A percentile compares a stretch with the other conserved stretches of the same genome.
These are phyloP conservation scores for Hypomecis atomaria DNA, from an alignment of 2,888 invertebrate species.

Conservation along the genomic window DNA sequence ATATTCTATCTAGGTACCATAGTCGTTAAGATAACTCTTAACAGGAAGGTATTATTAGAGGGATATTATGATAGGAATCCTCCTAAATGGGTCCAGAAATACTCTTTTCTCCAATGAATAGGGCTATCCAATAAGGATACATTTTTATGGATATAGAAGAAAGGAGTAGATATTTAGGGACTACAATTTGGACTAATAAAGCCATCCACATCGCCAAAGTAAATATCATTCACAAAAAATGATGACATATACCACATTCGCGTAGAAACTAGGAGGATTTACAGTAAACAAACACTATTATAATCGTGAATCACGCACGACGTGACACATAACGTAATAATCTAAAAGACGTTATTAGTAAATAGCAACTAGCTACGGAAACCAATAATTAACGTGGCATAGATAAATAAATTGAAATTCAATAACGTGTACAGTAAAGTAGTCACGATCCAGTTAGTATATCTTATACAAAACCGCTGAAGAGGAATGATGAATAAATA, in stretches of 20 bases:
- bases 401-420: constrained; percentile 6
- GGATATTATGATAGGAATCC: no score
- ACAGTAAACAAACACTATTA: background rate
- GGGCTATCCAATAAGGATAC: no score
- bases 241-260: background rate
- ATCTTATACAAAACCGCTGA: background rate
- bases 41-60: no score
- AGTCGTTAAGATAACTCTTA: no score
- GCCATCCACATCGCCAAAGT: background rate
- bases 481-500: no score
- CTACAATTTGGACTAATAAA: background rate
- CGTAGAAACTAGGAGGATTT: constrained; percentile 1
- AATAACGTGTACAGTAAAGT: constrained; percentile 5
- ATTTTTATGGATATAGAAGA: no score
- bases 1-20: no score
- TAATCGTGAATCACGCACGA: background rate
- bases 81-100: no score
- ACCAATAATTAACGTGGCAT: constrained; percentile 14
- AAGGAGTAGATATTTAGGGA: no score
- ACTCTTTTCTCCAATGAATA: no score
- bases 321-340: background rate
- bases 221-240: background rate
- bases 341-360: background rate
- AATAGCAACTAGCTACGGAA: constrained; percentile 12
- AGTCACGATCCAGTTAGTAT: constrained; percentile 20